Evolutionary conservation across 1,140 invertebrate genomes (phyloP).

Genomic region (Ptiloglossa arizonensis): DNA sequence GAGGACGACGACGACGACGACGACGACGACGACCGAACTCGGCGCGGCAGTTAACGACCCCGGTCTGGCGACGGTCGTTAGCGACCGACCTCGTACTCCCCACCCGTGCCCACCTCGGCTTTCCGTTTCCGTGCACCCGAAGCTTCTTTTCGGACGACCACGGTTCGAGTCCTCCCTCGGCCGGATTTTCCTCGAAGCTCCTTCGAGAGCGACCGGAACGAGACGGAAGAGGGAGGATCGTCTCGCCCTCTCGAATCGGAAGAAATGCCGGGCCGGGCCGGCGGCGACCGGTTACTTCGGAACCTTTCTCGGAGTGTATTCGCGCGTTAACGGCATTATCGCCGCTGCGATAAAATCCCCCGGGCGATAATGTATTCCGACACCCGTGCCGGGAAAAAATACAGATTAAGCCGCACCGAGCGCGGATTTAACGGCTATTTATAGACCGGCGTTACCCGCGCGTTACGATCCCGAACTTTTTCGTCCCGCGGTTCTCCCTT

Average conservation of each 20-base stretch:
- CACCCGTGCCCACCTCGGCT: conserved; percentile 3
- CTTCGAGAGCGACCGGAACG: conserved; percentile 4
- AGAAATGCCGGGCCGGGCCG: not conserved
- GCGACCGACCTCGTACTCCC: conserved; percentile 67
- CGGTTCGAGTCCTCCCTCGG: not conserved
- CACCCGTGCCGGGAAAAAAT: conserved; percentile 74
- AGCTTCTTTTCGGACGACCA: not conserved
- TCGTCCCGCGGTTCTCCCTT: too few relatives aligned
- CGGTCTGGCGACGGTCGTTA: conserved; percentile 78
- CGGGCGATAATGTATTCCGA: conserved; percentile 79
- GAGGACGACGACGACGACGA: too few relatives aligned
- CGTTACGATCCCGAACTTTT: conserved; percentile 79
- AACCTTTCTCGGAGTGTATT: conserved; percentile 56
- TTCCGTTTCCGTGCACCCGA: conserved; percentile 7
- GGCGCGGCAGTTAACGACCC: conserved; percentile 75
- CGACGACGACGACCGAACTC: conserved; percentile 63
- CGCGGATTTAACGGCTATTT: conserved; percentile 82
- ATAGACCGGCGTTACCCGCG: conserved; percentile 79
- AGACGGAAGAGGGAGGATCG: not conserved
- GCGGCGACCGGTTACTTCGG: conserved; percentile 47
- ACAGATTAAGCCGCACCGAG: conserved; percentile 81
- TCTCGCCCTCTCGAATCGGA: not conserved
- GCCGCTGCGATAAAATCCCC: conserved; percentile 75
- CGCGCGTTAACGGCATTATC: conserved; percentile 73
- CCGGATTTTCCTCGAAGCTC: not conserved